Conservation (phyloP, 2,797 vertebrate genomes). For the Gymnodraco acuticeps region DNA sequence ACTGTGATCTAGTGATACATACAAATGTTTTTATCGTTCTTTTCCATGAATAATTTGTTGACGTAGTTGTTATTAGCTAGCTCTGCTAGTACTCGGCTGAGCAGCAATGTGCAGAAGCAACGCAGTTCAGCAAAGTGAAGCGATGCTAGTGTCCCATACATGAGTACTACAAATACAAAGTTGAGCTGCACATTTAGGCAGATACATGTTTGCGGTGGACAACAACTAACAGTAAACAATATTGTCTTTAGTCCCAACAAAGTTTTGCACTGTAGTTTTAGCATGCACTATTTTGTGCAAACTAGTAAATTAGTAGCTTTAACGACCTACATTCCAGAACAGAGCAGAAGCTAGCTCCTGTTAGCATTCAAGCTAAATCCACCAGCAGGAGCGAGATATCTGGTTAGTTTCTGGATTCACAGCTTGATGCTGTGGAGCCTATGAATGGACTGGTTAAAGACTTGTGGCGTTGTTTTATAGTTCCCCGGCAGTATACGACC, state of each 20-base stretch:
- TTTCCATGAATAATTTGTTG: conserved; percentile 64
- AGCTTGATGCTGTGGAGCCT: conserved; percentile 16
- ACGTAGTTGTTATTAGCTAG: conserved; percentile 76
- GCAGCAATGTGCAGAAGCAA: conserved; percentile 56
- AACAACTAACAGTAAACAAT: conserved; percentile 35
- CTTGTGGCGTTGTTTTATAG: conserved; percentile 21
- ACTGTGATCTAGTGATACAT: not conserved
- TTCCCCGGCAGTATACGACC: conserved; percentile 27
- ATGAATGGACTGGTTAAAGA: conserved; percentile 16
- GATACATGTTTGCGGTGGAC: conserved; percentile 31
- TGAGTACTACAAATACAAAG: conserved; percentile 63
- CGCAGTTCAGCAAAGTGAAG: conserved; percentile 61
- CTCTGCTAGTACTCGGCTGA: conserved; percentile 64
- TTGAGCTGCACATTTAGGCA: conserved; percentile 54
- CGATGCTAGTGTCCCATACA: conserved; percentile 70
- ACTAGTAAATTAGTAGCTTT: conserved; percentile 52
- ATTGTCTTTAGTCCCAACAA: conserved; percentile 24
- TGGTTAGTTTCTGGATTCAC: conserved; percentile 16
- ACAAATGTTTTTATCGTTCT: not conserved
- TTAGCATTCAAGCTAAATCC: conserved; percentile 59
- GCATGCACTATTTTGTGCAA: conserved; percentile 53
- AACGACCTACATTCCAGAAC: conserved; percentile 69
- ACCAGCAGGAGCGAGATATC: conserved; percentile 21
- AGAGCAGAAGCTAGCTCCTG: conserved; percentile 51
- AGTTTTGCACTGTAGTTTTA: conserved; percentile 43